A percentile compares a stretch with the other conserved stretches of the same genome.
Conservation (phyloP, 92 coral and sea anemone species). For the Pocillopora grandis region DNA sequence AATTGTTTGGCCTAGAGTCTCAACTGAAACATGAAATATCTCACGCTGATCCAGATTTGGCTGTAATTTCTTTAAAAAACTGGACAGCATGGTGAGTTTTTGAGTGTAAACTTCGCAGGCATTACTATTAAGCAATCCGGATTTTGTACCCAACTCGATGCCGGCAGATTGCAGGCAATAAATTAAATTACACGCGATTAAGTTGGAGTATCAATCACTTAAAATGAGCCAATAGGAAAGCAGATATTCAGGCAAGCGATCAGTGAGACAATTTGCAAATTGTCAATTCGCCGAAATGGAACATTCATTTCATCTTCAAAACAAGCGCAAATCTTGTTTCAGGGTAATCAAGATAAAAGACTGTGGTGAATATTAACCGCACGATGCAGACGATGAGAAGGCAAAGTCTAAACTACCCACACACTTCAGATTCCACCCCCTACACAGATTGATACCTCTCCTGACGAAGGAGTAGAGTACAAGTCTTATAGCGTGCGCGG, state of each 20-base stretch:
- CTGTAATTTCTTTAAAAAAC: not conserved
- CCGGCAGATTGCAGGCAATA: not conserved
- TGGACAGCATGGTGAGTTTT: not conserved
- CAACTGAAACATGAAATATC: not conserved
- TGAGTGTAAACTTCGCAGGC: not conserved
- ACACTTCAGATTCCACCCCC: not conserved
- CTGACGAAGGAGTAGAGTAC: not conserved
- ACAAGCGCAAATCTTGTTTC: slow-evolving; percentile 7
- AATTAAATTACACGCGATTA: slow-evolving; percentile 4
- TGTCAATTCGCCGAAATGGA: slow-evolving; percentile 9
- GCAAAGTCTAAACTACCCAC: slow-evolving; percentile 19
- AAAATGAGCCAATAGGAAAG: slow-evolving; percentile 9
- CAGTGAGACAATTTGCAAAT: slow-evolving; percentile 12
- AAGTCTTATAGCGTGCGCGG: not conserved
- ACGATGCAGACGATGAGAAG: not conserved
- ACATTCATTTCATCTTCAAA: slow-evolving; percentile 17
- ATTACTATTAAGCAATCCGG: not conserved
- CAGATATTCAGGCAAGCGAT: not conserved
- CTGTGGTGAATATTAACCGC: not conserved
- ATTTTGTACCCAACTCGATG: not conserved
- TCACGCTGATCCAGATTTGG: not conserved
- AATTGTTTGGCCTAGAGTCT: not conserved
- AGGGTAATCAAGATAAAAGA: not conserved
- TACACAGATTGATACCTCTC: not conserved
- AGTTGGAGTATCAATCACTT: slow-evolving; percentile 15